Evolutionary conservation across 1,140 invertebrate species (phyloP).

Genomic region (Meloidogyne chitwoodi): DNA sequence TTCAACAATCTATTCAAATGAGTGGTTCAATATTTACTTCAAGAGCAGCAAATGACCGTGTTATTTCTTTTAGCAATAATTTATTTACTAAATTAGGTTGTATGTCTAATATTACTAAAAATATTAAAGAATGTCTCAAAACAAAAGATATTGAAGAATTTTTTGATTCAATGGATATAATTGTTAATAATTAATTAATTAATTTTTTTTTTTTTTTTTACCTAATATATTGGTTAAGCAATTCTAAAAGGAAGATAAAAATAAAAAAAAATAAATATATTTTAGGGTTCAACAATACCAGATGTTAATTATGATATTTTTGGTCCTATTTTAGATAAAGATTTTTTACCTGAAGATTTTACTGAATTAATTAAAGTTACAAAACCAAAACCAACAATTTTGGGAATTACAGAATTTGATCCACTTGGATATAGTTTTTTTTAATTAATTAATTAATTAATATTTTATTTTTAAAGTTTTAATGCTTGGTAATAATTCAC

Average conservation of each 20-base stretch:
- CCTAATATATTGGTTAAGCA: too few relatives aligned
- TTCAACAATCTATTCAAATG: constrained; percentile 40
- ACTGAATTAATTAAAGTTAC: constrained; percentile 28
- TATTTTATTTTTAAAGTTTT: constrained; percentile 15
- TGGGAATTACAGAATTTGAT: constrained; percentile 25
- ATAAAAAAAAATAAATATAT: neutral
- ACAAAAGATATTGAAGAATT: constrained; percentile 24
- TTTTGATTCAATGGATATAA: constrained; percentile 27
- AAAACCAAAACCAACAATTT: constrained; percentile 31
- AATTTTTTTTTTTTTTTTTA: neutral
- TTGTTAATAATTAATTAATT: constrained; percentile 12
- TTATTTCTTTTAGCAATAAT: constrained; percentile 26
- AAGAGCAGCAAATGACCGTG: constrained; percentile 21
- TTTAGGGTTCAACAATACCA: constrained; percentile 19
- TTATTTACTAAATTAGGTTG: constrained; percentile 28
- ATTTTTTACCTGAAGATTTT: constrained; percentile 32
- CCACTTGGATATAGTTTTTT: constrained; percentile 23
- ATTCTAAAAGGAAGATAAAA: too few relatives aligned
- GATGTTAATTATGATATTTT: constrained; percentile 27
- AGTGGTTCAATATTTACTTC: constrained; percentile 39
- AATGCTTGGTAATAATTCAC: constrained; percentile 2
- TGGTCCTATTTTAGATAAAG: constrained; percentile 23
- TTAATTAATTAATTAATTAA: neutral
- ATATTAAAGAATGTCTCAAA: constrained; percentile 39
- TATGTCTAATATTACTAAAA: neutral